Evolutionary conservation across 2,888 invertebrate genomes (phyloP), one percentile per base, ranked within the genome.

Genomic region (Agelastica alni): DNA sequence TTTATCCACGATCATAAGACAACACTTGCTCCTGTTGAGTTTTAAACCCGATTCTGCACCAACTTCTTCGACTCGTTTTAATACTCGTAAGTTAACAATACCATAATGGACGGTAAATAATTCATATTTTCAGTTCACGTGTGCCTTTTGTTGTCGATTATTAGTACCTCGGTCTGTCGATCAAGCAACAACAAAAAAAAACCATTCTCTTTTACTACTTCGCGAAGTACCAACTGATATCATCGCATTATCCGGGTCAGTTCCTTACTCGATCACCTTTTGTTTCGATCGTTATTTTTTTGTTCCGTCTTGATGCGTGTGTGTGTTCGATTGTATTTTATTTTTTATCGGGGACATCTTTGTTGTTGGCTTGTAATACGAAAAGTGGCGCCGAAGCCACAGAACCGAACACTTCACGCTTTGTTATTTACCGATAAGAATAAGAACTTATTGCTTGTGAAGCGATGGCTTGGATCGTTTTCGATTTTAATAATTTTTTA

Each of bases 291-390:
- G 0, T 26, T 6, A 7, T 26, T 43, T 43, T 37, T 43, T 51
- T 51, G 39, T 39, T 16, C 18, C 14, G 13, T 10, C 13, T 36
- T 14, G 9, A 36, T 14, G 36, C 17, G 7, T 36, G 36, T 14
- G 7, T 36, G 36, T 48, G 47, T 47, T 49, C 56, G 53, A 37
- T 51, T 51, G 30, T 42, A 51, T 65, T 64, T 67, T 63, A 59
- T 65, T 63, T 64, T 65, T 63, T 55, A 51, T 47, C 58, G 61
- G n/a, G n/a, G 62, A 66, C 66, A 68, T 66, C 65, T n/a, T n/a
- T 68, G 68, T 65, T 65, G 61, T 59, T 32, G 43, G 31, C 18
- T 18, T 14, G 43, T 30, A 30, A 43, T 43, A 43, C 16, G 58
- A 63, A 64, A 64, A 63, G 65, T 67, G 66, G 68, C 68, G 68